Base-by-base conservation (phyloP, 1,140 invertebrate genomes). In the Aphelenchoides avenae region DNA sequence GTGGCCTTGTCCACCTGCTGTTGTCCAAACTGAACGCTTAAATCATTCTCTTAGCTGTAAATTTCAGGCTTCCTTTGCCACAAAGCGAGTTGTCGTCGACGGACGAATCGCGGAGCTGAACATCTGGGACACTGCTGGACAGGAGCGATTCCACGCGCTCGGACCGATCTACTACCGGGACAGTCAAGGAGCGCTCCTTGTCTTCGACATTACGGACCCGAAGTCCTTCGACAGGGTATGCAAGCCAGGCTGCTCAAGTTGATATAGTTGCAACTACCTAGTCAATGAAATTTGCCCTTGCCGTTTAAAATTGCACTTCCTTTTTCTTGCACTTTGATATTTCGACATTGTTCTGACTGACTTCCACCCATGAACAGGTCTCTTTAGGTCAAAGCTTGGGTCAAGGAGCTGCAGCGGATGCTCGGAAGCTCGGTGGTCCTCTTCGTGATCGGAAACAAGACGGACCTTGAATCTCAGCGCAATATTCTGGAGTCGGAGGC, bases 91-190 rank as follows among this genome's bases (percentile, higher is more conserved):
- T n/a, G 90, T 89, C 71, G 84, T 96, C 50, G 86, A 87, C 78
- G 89, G 87, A 0, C 87, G 89, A 73, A 80, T 89, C 70, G 85
- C 95, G 6, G 91, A 91, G 73, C 79, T 98, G 18, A 86, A 89
- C 1, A 96, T 98, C 71, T 99, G 94, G 82, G 94, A 98, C 75
- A 98, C 93, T 6, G 93, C 94, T 37, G 93, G 93, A 0, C 92
- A 98, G 77, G 85, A 86, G 68, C 85, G 87, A 63, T 98, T 97
- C 76, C 94, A 98, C 82, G 91, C 94, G 0, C 76, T 98, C 34
- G 92, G 90, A 13, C 89, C 90, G 33, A 95, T 98, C 66, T 98
- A 97, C 79, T 98, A 98, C 13, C 44, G n/a, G 37, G 60, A 63
- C 11, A 63, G 60, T 51, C 63, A 63, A 57, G 64, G 94, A 65